Evolutionary conservation across 2,797 vertebrate species (phyloP).

Genomic region (Onychomys arenicola): DNA sequence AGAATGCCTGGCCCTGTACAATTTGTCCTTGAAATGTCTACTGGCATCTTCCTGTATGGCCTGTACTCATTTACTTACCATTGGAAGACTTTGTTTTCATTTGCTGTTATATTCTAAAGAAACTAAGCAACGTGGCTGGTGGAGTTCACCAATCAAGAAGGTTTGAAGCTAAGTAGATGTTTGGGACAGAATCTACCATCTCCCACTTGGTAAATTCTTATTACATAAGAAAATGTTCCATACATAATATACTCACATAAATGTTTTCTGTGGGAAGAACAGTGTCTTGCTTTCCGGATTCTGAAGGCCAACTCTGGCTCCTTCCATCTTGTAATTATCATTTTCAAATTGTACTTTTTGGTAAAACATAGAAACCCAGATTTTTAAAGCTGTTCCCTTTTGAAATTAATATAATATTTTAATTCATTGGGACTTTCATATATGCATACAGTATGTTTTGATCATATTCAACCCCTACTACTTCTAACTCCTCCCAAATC

Average conservation of each 20-base stretch:
- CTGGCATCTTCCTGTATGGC: not conserved
- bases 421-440: not conserved
- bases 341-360: conserved; percentile 57
- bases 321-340: not conserved
- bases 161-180: conserved; percentile 6
- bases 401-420: not conserved
- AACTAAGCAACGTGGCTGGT: not conserved
- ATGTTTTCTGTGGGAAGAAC: not conserved
- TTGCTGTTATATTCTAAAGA: conserved; percentile 40
- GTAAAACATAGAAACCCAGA: conserved; percentile 20
- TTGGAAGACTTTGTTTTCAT: conserved; percentile 23
- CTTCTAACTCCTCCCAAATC: not conserved
- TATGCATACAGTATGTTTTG: not conserved
- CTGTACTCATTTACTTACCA: not conserved
- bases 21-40: conserved; percentile 27
- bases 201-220: conserved; percentile 25
- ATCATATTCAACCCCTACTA: too few relatives aligned
- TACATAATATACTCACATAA: not conserved
- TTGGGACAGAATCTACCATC: not conserved
- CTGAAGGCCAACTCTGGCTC: not conserved
- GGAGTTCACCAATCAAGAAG: not conserved
- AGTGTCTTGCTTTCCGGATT: not conserved
- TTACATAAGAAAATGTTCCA: conserved; percentile 23
- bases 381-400: not conserved
- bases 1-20: not conserved